A percentile compares a stretch with the other conserved stretches of the same genome.
Conservation (phyloP, 2,113 vertebrate species). For the Solea senegalensis region DNA sequence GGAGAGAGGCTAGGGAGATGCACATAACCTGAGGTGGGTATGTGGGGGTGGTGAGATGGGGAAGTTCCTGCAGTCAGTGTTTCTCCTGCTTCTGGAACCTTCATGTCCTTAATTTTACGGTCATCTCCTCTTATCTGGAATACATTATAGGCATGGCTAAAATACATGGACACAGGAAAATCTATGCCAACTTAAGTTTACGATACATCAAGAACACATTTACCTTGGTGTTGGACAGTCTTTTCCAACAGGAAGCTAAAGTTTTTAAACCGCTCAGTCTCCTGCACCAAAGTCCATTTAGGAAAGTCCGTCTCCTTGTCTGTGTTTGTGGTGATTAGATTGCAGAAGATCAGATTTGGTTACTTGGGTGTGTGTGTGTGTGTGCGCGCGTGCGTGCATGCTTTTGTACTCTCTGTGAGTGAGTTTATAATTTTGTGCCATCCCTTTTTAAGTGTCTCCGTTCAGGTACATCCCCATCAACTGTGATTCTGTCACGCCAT, state of each 20-base stretch:
- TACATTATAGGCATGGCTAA: neutral
- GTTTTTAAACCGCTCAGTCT: neutral
- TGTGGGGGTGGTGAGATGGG: constrained; percentile 34
- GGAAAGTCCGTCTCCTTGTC: constrained; percentile 4
- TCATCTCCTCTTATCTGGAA: neutral
- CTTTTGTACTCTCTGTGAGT: neutral
- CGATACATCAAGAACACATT: too few relatives aligned
- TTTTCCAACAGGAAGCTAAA: neutral
- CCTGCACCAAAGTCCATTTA: neutral
- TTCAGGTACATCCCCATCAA: constrained; percentile 9
- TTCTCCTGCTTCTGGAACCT: constrained; percentile 33
- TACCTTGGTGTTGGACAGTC: too few relatives aligned
- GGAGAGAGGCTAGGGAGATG: constrained; percentile 7
- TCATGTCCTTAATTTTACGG: constrained; percentile 8
- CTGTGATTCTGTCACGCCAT: constrained; percentile 1
- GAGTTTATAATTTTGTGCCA: neutral
- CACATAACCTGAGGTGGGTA: constrained; percentile 34
- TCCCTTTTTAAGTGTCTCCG: neutral
- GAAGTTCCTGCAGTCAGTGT: constrained; percentile 47
- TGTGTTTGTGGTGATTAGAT: constrained; percentile 43
- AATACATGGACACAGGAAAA: too few relatives aligned
- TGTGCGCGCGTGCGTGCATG: constrained; percentile 6
- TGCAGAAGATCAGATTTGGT: constrained; percentile 46
- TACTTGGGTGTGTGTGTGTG: constrained; percentile 17
- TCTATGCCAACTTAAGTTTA: too few relatives aligned